phyloP scores from a whole-genome alignment of 2,113 vertebrate species.

The Rattus norvegicus region DNA sequence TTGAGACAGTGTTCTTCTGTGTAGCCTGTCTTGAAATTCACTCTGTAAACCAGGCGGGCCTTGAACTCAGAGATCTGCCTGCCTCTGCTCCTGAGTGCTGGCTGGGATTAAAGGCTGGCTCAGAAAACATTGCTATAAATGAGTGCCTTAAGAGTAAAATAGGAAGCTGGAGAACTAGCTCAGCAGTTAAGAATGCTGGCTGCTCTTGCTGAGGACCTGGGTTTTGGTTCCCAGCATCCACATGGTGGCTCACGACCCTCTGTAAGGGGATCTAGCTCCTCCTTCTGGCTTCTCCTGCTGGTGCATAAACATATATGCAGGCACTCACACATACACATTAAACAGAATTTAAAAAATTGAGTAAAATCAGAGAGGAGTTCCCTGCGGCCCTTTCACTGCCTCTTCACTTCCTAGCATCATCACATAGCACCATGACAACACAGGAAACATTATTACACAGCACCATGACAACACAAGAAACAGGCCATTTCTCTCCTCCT shows the following conservation, averaged over 20 bases:
- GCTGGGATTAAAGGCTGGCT: neutral
- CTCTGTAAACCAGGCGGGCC: neutral
- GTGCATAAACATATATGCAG: neutral
- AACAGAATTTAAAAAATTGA: neutral
- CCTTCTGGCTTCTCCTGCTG: neutral
- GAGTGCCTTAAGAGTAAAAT: neutral
- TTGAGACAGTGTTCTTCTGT: neutral
- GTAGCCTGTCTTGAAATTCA: neutral
- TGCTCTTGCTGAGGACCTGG: neutral
- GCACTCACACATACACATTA: neutral
- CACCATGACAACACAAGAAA: neutral
- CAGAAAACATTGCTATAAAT: neutral
- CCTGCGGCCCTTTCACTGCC: neutral
- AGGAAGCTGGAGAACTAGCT: neutral
- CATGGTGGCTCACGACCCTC: neutral
- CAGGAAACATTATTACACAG: neutral
- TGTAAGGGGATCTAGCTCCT: neutral
- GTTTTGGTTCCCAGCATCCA: neutral
- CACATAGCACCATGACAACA: neutral
- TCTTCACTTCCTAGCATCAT: neutral
- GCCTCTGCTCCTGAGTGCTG: neutral
- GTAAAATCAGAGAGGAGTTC: neutral
- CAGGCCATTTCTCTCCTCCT: neutral
- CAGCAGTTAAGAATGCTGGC: neutral
- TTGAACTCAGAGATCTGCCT: neutral